Percentiles rank a stretch among this genome's conserved stretches.
These are phyloP conservation scores for Corythoichthys intestinalis DNA, from an alignment of 2,113 vertebrate genomes.

Conservation along the genomic window DNA sequence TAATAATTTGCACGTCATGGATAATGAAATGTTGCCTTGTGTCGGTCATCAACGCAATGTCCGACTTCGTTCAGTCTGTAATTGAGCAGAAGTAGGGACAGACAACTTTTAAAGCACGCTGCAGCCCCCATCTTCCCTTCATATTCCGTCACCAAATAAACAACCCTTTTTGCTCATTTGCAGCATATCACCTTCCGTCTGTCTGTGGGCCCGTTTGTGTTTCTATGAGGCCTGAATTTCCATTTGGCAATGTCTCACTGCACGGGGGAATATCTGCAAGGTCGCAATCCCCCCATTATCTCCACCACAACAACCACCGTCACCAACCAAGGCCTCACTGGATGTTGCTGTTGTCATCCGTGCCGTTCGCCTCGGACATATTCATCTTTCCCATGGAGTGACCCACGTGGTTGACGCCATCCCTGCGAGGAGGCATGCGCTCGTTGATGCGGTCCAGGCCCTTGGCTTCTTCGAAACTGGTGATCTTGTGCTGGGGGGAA, in stretches of 20 bases:
- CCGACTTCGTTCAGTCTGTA: slow-evolving; percentile 48
- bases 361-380: slow-evolving; percentile 79
- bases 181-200: slow-evolving; percentile 63
- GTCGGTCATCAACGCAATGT: slow-evolving; percentile 49
- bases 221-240: slow-evolving; percentile 71
- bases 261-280: slow-evolving; percentile 40
- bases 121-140: slow-evolving; percentile 45
- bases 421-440: slow-evolving; percentile 78
- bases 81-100: slow-evolving; percentile 56
- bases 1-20: slow-evolving; percentile 64
- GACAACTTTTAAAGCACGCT: slow-evolving; percentile 41
- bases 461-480: slow-evolving; percentile 79
- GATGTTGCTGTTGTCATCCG: slow-evolving; percentile 79
- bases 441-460: slow-evolving; percentile 81
- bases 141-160: slow-evolving; percentile 62
- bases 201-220: slow-evolving; percentile 49
- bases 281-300: slow-evolving; percentile 34
- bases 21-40: slow-evolving; percentile 56
- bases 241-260: slow-evolving; percentile 71
- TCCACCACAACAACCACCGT: slow-evolving; percentile 5
- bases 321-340: slow-evolving; percentile 65
- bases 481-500: slow-evolving; percentile 81
- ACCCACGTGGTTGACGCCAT: slow-evolving; percentile 77
- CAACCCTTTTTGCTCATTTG: slow-evolving; percentile 43
- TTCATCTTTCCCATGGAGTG: slow-evolving; percentile 81